Evolutionary conservation across 2,888 invertebrate species (phyloP), one percentile per base, ranked within the genome.

Genomic region (Noctua janthina): DNA sequence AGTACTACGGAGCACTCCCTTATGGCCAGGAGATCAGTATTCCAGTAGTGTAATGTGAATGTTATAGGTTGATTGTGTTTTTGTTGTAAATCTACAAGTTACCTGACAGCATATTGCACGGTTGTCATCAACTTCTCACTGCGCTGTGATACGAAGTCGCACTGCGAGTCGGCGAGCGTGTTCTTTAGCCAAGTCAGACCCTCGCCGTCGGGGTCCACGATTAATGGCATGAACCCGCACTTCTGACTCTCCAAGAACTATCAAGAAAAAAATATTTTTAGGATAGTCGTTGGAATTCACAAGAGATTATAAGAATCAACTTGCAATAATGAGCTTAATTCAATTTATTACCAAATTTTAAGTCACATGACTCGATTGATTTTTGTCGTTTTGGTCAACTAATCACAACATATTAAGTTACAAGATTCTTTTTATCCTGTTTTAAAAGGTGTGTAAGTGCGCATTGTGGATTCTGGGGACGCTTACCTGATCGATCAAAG

Each of bases 191-290:
- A 99, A 59, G 97, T 97, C 0, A 98, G 97, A 0, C 99, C 99
- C 15, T 98, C 97, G 6, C 98, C 98, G 1, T 99, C 98, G 0
- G 99, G 99, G 95, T 99, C 99, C 69, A 99, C 97, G 67, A 99
- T 96, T 76, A 99, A 97, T 0, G 99, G 98, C 1, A 98, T 97
- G 88, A 98, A 97, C 51, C 97, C 97, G 66, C 97, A 97, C 85
- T 94, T 95, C 7, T 92, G 92, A 3, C 89, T 88, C 80, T 94
- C 93, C 59, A 96, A 87, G 35, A 93, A 92, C 96, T 96, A 78
- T 11, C 83, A 86, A 13, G 39, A 67, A 77, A 75, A 67, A 1
- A 3, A 23, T 54, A 35, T 10, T 64, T 68, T 68, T 43, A 64
- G 35, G 20, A 35, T 20, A 39, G 39, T 39, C 23, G 23, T 39